These are phyloP conservation scores for Acanthococcus lagerstroemiae DNA, from an alignment of 2,888 invertebrate genomes.

Conservation along the genomic window DNA sequence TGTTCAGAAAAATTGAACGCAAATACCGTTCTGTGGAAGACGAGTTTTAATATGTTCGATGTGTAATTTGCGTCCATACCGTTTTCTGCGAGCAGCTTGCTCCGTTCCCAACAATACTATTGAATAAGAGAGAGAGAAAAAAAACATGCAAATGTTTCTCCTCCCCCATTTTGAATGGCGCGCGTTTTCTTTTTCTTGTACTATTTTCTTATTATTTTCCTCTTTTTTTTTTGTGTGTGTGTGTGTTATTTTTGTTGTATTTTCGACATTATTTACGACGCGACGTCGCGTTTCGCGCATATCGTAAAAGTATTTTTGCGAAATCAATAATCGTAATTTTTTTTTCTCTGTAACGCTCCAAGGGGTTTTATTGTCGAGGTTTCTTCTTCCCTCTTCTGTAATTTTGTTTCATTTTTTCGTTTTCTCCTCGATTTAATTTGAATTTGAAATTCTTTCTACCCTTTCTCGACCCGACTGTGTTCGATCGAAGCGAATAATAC, in stretches of 20 bases:
- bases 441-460: too few species aligned
- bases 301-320: neutral
- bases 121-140: neutral
- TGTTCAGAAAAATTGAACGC: too few species aligned
- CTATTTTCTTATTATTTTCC: neutral
- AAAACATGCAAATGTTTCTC: neutral
- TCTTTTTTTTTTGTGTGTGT: neutral
- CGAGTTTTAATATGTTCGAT: neutral
- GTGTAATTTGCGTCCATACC: neutral
- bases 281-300: slow-evolving; percentile 1
- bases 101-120: too few species aligned
- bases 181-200: neutral
- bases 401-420: neutral
- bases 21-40: neutral
- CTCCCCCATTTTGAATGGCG: neutral
- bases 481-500: too few species aligned
- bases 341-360: neutral
- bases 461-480: neutral
- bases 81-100: too few species aligned
- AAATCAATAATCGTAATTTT: neutral
- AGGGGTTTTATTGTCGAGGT: neutral
- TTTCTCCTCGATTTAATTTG: neutral
- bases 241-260: neutral
- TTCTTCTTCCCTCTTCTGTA: neutral
- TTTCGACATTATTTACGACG: neutral